Evolutionary conservation across 2,888 invertebrate genomes (phyloP), one percentile per base, ranked within the genome.

Genomic region (Metellina segmentata): DNA sequence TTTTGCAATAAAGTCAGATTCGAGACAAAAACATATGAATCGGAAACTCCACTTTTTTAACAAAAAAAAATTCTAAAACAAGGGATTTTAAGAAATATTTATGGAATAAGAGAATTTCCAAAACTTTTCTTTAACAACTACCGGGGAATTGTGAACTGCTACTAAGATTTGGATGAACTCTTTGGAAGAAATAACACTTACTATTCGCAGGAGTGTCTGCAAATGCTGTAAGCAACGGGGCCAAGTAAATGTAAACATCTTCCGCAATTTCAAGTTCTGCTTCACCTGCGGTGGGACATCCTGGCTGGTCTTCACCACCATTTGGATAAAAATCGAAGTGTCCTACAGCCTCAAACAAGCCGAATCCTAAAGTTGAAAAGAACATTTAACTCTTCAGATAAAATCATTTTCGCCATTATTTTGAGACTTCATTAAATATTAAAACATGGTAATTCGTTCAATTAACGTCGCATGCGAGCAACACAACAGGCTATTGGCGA

Each of bases 241-340:
- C 20, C 20, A 74, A 4, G 20, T 11, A 34, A 13, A 11, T 8
- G 20, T 34, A 74, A 7, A 74, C 9, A 34, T 74, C 74, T 13
- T 20, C 74, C 9, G 13, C 74, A 20, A 74, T 20, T 34, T 20
- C 20, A 11, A 19, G 6, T 48, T 70, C n/a, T 1, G 52, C 83
- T 52, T 53, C 13, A 1, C 13, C 7, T 0, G 34, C 77, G 1
- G 85, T 75, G 48, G 34, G 72, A 95, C 98, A 98, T n/a, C 97
- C 97, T 0, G 97, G 97, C 94, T 97, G 98, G 90, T 96, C 96
- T 6, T 96, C 96, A 0, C 98, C 98, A 0, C 98, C 98, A 94
- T 98, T 98, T 0, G 98, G 98, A 94, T 97, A 98, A 95, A 98
- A 98, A 95, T 98, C 98, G 7, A 98, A 97, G 95, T 98, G 98